Conservation (phyloP, 2,113 vertebrate genomes). For the Cromileptes altivelis region DNA sequence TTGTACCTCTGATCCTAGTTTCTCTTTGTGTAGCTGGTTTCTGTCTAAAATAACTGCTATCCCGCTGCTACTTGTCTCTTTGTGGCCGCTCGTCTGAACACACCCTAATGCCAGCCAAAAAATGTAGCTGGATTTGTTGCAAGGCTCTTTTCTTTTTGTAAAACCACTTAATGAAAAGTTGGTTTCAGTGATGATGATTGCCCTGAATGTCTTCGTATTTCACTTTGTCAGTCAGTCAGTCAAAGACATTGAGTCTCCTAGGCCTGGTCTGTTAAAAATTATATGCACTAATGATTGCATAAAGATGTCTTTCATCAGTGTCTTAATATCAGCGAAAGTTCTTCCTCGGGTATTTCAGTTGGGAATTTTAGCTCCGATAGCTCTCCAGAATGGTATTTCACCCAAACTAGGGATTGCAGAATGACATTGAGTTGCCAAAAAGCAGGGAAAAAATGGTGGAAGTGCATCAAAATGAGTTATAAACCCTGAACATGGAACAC, state of each 20-base stretch:
- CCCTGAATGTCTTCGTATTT: not conserved
- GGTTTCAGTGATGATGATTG: not conserved
- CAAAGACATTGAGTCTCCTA: not conserved
- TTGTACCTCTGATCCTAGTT: conserved; percentile 7
- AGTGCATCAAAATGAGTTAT: conserved; percentile 58
- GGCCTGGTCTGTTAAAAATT: not conserved
- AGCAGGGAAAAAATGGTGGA: conserved; percentile 6
- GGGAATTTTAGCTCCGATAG: conserved; percentile 5
- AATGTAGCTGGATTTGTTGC: not conserved
- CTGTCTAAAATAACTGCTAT: conserved; percentile 16
- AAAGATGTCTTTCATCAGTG: not conserved
- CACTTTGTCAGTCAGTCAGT: not conserved
- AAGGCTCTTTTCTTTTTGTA: not conserved
- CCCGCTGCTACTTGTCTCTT: conserved; percentile 11
- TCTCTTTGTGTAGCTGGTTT: not conserved
- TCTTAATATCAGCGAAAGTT: conserved; percentile 4
- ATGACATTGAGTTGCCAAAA: conserved; percentile 52
- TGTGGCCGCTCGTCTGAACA: not conserved
- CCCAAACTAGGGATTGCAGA: not conserved
- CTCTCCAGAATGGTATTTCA: conserved; percentile 5
- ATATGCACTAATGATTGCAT: not conserved
- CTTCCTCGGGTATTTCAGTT: not conserved
- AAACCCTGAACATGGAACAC: conserved; percentile 62
- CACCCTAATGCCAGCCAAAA: not conserved
- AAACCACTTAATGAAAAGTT: not conserved